Percentiles rank a stretch among this genome's conserved stretches.
These are phyloP conservation scores for Aix galericulata DNA, from an alignment of 2,113 vertebrate species.

Conservation along the genomic window DNA sequence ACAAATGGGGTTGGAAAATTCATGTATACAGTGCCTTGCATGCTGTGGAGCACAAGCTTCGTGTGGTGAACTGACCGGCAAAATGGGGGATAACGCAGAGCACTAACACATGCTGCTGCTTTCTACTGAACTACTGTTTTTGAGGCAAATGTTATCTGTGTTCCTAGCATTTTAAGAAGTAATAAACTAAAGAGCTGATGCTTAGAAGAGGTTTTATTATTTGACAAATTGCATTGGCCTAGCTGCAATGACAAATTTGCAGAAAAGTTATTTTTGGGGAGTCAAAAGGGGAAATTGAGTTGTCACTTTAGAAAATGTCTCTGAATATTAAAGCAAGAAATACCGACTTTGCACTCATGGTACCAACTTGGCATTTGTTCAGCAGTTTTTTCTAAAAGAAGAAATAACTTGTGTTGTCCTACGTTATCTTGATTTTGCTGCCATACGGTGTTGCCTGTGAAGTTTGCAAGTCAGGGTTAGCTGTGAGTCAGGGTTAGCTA, in stretches of 20 bases:
- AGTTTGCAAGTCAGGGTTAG: not conserved
- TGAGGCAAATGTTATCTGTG: not conserved
- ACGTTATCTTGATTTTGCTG: not conserved
- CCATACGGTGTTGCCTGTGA: rapidly evolving
- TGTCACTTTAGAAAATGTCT: not conserved
- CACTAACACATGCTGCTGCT: not conserved
- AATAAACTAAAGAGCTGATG: not conserved
- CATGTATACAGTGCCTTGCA: not conserved
- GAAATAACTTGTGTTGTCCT: not conserved
- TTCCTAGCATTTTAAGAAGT: not conserved
- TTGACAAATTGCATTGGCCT: not conserved
- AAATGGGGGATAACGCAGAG: not conserved
- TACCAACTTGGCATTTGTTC: not conserved
- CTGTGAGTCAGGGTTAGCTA: not conserved
- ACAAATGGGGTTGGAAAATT: not conserved
- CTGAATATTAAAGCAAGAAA: not conserved
- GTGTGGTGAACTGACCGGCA: not conserved
- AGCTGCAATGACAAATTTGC: not conserved
- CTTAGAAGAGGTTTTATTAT: not conserved
- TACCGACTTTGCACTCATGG: not conserved
- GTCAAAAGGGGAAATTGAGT: not conserved
- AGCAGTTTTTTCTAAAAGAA: not conserved
- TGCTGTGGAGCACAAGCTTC: not conserved
- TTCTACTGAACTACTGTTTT: not conserved
- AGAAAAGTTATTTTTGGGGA: not conserved